These are phyloP conservation scores for Actinostola sp. DNA, from an alignment of 92 coral and sea anemone genomes.

Conservation along the genomic window DNA sequence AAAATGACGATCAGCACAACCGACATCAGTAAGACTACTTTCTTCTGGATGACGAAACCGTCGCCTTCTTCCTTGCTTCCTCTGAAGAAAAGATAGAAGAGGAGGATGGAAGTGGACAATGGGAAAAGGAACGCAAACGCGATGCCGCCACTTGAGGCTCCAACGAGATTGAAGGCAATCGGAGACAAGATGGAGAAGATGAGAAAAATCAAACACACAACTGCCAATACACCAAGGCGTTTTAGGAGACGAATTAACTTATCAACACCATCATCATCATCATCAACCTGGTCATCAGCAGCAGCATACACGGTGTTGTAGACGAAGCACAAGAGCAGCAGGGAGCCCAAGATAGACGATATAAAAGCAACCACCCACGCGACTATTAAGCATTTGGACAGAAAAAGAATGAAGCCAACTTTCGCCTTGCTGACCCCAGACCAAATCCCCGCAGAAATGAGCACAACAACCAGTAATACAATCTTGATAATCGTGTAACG, in stretches of 20 bases:
- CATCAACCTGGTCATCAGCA: too few species aligned
- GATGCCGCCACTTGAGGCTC: slow-evolving; percentile 39
- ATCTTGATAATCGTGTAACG: slow-evolving; percentile 36
- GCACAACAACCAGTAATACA: slow-evolving; percentile 31
- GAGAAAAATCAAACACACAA: neutral
- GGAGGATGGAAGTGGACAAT: slow-evolving; percentile 37
- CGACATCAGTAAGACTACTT: slow-evolving; percentile 31
- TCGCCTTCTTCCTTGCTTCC: slow-evolving; percentile 52
- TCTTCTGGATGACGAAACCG: slow-evolving; percentile 44
- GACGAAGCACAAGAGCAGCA: slow-evolving; percentile 40
- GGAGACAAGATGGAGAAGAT: slow-evolving; percentile 58
- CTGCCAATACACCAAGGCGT: neutral
- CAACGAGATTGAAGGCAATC: slow-evolving; percentile 52
- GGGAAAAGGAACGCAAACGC: slow-evolving; percentile 67
- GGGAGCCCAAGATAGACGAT: slow-evolving; percentile 41
- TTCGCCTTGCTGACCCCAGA: slow-evolving; percentile 31
- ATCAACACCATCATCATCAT: too few species aligned
- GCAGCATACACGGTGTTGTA: slow-evolving; percentile 2
- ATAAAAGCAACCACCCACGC: slow-evolving; percentile 51
- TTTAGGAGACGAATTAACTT: too few species aligned
- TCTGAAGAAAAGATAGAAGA: slow-evolving; percentile 38
- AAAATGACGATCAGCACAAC: slow-evolving; percentile 38
- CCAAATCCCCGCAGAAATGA: slow-evolving; percentile 45
- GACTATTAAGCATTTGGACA: slow-evolving; percentile 37
- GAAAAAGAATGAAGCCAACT: slow-evolving; percentile 31